These are phyloP conservation scores for Microhierax caerulescens DNA, from an alignment of 2,797 vertebrate genomes.

Conservation along the genomic window DNA sequence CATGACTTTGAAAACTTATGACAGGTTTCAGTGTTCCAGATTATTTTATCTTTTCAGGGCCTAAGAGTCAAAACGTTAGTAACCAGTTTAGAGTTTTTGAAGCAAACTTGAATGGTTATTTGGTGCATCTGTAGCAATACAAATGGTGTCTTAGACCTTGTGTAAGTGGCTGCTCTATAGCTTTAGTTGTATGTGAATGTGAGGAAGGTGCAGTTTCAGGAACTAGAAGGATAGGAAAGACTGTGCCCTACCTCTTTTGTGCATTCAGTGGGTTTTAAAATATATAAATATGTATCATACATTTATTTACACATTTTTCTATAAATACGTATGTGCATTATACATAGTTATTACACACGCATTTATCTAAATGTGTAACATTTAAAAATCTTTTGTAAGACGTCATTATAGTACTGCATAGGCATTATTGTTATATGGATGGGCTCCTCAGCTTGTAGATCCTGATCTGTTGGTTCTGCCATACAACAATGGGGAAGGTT, in stretches of 20 bases:
- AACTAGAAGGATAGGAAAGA: neutral
- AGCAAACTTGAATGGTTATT: neutral
- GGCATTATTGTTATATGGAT: neutral
- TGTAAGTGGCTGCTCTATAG: neutral
- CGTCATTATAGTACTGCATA: neutral
- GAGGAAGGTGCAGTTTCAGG: neutral
- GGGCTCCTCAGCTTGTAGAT: neutral
- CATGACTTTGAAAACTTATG: neutral
- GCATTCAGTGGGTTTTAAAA: neutral
- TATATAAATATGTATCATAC: neutral
- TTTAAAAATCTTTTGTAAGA: neutral
- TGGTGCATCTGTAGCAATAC: neutral
- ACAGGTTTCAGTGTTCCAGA: neutral
- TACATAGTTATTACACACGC: neutral
- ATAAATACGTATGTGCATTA: neutral
- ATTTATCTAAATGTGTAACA: neutral
- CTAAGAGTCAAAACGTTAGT: neutral
- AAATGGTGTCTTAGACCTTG: neutral
- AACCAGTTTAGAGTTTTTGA: neutral
- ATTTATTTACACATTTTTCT: neutral
- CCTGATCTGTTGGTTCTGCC: neutral
- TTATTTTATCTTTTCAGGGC: neutral
- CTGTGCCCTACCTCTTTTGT: neutral
- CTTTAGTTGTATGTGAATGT: neutral
- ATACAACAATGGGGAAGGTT: neutral